These are phyloP conservation scores for Rachycentron canadum DNA, from an alignment of 2,797 vertebrate species.

Conservation along the genomic window DNA sequence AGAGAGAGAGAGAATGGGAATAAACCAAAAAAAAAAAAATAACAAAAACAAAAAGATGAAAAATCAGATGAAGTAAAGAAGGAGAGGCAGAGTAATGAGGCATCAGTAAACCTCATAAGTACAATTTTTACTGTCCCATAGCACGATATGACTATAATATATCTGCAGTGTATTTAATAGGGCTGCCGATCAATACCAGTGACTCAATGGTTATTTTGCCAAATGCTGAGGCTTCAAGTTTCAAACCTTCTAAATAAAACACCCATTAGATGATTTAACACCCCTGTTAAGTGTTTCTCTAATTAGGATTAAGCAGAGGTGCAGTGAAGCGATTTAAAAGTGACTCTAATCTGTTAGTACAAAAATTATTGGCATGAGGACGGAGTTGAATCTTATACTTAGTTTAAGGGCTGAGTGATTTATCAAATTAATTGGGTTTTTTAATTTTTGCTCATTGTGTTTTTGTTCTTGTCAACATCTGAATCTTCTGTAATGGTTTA, in stretches of 20 bases:
- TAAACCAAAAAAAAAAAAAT: neutral
- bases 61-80: neutral
- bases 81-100: neutral
- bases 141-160: constrained; percentile 39
- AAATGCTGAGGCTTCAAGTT: constrained; percentile 57
- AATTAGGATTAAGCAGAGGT: constrained; percentile 50
- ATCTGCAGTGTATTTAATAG: constrained; percentile 45
- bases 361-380: neutral
- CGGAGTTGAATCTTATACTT: neutral
- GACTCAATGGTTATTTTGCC: constrained; percentile 50
- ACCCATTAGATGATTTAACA: constrained; percentile 53
- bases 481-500: too few relatives aligned
- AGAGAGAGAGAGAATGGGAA: neutral
- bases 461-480: neutral
- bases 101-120: constrained; percentile 21
- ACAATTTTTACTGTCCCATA: constrained; percentile 25
- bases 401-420: too few relatives aligned
- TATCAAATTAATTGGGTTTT: too few relatives aligned
- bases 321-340: constrained; percentile 31
- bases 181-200: constrained; percentile 54
- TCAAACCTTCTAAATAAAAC: constrained; percentile 65
- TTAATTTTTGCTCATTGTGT: neutral
- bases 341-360: neutral
- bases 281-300: constrained; percentile 42
- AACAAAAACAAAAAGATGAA: too few relatives aligned